These are phyloP conservation scores for Apistogramma diplotaenia DNA, from an alignment of 2,113 vertebrate genomes.

Conservation along the genomic window DNA sequence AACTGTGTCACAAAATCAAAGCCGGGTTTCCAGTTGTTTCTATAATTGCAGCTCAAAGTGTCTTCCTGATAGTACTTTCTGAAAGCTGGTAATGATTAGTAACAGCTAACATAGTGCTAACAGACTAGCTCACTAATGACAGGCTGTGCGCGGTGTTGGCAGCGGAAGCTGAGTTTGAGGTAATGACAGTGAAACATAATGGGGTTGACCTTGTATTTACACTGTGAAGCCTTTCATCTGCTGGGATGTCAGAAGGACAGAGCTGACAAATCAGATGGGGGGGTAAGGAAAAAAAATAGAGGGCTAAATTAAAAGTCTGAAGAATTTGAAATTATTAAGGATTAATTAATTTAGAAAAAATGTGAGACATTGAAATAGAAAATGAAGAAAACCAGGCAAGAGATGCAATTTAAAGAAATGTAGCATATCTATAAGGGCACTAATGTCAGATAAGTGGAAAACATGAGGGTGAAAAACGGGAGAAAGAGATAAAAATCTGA, in stretches of 20 bases:
- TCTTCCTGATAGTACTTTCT: not conserved
- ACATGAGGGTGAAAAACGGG: not conserved
- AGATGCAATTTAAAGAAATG: not conserved
- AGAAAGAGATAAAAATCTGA: constrained; percentile 44
- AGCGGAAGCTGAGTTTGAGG: constrained; percentile 68
- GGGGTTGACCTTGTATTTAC: constrained; percentile 75
- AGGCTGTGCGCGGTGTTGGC: constrained; percentile 42
- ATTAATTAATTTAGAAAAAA: not conserved
- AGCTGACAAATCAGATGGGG: constrained; percentile 37
- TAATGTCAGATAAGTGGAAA: constrained; percentile 25
- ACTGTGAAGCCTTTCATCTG: constrained; percentile 64
- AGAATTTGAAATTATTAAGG: not conserved
- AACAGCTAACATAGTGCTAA: constrained; percentile 38
- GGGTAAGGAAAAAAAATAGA: not conserved
- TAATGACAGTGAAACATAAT: constrained; percentile 71
- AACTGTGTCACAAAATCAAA: not conserved
- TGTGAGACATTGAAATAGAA: not conserved
- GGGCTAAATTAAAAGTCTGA: not conserved
- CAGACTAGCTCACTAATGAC: constrained; percentile 64
- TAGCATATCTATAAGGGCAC: not conserved
- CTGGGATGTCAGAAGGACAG: constrained; percentile 30
- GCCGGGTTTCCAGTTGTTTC: not conserved
- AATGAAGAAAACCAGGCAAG: not conserved
- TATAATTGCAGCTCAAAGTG: not conserved
- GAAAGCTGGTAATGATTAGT: constrained; percentile 47